Evolutionary conservation across 2,113 vertebrate species (phyloP).

Genomic region (Podilymbus podiceps): DNA sequence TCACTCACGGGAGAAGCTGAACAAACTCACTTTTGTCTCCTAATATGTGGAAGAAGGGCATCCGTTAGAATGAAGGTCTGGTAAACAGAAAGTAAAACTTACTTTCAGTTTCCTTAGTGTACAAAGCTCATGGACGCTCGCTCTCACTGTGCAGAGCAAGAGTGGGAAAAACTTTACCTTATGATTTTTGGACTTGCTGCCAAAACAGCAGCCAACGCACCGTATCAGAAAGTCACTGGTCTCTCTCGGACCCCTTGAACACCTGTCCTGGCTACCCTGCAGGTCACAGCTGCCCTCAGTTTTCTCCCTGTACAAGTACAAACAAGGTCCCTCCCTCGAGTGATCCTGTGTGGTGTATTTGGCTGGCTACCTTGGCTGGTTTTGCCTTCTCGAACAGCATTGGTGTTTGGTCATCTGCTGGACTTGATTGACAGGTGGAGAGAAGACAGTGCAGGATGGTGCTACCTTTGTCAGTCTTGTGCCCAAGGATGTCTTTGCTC

Average conservation of each 20-base stretch:
- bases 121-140: too few relatives aligned
- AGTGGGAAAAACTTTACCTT: neutral
- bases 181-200: neutral
- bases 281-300: neutral
- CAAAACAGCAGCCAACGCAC: neutral
- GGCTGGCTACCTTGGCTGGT: neutral
- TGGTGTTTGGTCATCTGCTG: neutral
- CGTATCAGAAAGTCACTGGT: neutral
- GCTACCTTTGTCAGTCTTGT: neutral
- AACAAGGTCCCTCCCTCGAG: neutral
- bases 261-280: neutral
- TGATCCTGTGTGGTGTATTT: neutral
- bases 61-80: neutral
- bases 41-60: neutral
- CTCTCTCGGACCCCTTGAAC: neutral
- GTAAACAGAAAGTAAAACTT: neutral
- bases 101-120: neutral
- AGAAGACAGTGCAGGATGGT: neutral
- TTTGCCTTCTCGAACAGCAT: neutral
- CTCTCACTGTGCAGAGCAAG: neutral
- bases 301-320: neutral
- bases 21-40: neutral
- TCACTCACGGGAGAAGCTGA: neutral
- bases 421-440: neutral
- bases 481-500: neutral